These are phyloP conservation scores for Aethina tumida DNA, from an alignment of 1,140 invertebrate genomes.

Conservation along the genomic window DNA sequence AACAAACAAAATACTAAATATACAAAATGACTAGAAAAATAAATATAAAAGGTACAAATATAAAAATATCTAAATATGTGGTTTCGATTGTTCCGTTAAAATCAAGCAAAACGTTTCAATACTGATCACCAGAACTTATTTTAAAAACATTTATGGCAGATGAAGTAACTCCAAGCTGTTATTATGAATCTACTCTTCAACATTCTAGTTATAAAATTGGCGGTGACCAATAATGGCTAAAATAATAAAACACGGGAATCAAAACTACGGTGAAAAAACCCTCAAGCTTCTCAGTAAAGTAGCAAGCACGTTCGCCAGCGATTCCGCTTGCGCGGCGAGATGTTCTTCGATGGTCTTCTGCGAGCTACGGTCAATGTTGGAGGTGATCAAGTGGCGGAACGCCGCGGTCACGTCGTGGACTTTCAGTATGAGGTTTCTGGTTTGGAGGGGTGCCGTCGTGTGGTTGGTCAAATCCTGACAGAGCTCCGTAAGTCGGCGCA, in stretches of 20 bases:
- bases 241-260: neutral
- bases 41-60: slow-evolving; percentile 12
- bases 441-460: slow-evolving; percentile 65
- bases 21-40: slow-evolving; percentile 13
- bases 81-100: neutral
- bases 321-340: slow-evolving; percentile 63
- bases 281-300: slow-evolving; percentile 69
- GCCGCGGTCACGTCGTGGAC: slow-evolving; percentile 71
- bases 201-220: no score
- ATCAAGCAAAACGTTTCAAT: neutral
- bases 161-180: no score
- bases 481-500: slow-evolving; percentile 55
- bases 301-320: slow-evolving; percentile 68
- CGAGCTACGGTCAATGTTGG: slow-evolving; percentile 43
- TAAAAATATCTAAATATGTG: neutral
- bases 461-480: slow-evolving; percentile 62
- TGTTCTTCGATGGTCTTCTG: slow-evolving; percentile 47
- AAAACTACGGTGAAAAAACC: slow-evolving; percentile 54
- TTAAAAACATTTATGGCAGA: no score
- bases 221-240: neutral
- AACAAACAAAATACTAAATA: no score
- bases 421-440: slow-evolving; percentile 66
- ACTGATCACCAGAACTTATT: no score
- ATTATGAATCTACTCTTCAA: no score
- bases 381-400: slow-evolving; percentile 56